Evolutionary conservation across 92 coral and sea anemone species (phyloP).

Genomic region (Parazoanthus swiftii): DNA sequence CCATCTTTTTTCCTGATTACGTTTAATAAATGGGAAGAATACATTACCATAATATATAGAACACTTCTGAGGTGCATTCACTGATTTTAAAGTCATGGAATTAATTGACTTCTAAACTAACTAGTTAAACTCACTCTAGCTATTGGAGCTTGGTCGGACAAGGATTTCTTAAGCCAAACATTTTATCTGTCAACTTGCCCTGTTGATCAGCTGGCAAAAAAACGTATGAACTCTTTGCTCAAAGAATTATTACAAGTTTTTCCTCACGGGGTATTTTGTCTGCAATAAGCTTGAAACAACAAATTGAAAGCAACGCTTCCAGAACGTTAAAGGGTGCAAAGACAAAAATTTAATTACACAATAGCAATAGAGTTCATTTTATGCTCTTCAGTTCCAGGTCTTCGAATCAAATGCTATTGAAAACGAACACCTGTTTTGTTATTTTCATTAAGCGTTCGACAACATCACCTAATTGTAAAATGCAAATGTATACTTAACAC

Average conservation of each 20-base stretch:
- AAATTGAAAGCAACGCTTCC: neutral
- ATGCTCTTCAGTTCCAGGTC: neutral
- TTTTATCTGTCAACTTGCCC: neutral
- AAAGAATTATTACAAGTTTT: neutral
- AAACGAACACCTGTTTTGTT: conserved; percentile 14
- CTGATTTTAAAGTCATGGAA: neutral
- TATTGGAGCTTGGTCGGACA: neutral
- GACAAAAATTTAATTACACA: conserved; percentile 1
- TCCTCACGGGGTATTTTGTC: neutral
- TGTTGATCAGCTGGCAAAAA: neutral
- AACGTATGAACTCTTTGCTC: neutral
- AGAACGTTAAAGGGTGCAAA: neutral
- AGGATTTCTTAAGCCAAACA: neutral
- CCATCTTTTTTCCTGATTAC: neutral
- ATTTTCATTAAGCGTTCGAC: conserved; percentile 25
- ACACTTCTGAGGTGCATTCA: neutral
- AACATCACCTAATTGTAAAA: conserved; percentile 12
- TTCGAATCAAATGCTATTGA: conserved; percentile 2
- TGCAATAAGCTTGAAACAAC: neutral
- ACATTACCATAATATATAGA: neutral
- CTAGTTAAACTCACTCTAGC: neutral
- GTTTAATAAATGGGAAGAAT: neutral
- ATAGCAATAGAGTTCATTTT: neutral
- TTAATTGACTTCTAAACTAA: neutral
- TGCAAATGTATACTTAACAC: conserved; percentile 22